Evolutionary conservation across 2,888 invertebrate species (phyloP).

Genomic region (Hemithea aestivaria): DNA sequence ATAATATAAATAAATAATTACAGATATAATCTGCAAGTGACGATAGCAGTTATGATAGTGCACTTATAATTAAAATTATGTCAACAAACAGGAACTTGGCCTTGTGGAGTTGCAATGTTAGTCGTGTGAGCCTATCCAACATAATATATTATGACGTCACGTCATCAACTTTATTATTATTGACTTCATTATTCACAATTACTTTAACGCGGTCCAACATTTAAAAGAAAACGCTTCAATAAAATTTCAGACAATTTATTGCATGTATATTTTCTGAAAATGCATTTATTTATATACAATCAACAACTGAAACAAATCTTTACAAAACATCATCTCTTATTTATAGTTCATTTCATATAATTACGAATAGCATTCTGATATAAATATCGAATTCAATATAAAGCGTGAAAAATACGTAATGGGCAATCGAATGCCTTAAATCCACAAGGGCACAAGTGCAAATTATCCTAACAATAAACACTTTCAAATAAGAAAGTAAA

Average conservation of each 20-base stretch:
- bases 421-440: conserved; percentile 61
- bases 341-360: conserved; percentile 51
- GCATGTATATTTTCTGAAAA: conserved; percentile 73
- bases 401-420: conserved; percentile 71
- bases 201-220: conserved; percentile 47
- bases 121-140: conserved; percentile 74
- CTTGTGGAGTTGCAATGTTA: conserved; percentile 78
- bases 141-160: conserved; percentile 54
- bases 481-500: conserved; percentile 75
- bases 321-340: conserved; percentile 63
- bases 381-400: conserved; percentile 50
- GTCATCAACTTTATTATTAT: conserved; percentile 77
- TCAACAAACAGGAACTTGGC: conserved; percentile 76
- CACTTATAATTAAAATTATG: conserved; percentile 70
- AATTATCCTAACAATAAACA: conserved; percentile 64
- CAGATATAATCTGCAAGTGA: conserved; percentile 76
- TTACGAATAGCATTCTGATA: conserved; percentile 63
- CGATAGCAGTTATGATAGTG: conserved; percentile 77
- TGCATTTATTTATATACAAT: conserved; percentile 73
- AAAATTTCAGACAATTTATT: conserved; percentile 76
- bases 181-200: conserved; percentile 39
- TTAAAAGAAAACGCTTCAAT: conserved; percentile 63
- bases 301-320: conserved; percentile 72
- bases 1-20: conserved; percentile 78
- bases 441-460: conserved; percentile 80